Conservation (phyloP, 2,113 vertebrate species). For the Lathamus discolor region DNA sequence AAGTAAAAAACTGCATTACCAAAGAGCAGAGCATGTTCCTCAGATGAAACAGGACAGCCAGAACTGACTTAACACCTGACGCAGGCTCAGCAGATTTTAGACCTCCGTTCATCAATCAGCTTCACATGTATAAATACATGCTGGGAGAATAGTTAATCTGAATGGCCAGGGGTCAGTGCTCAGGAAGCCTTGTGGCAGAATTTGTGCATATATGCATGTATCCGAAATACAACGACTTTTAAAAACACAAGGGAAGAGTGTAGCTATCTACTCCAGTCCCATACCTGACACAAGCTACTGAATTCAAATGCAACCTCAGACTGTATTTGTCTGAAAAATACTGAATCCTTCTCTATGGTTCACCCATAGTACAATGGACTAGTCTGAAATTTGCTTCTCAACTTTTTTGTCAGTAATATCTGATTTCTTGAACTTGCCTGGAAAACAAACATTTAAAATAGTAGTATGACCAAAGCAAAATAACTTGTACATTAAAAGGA, state of each 20-base stretch:
- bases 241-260: neutral
- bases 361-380: neutral
- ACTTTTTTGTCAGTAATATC: neutral
- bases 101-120: neutral
- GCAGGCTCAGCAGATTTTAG: neutral
- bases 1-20: neutral
- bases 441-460: neutral
- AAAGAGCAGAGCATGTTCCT: neutral
- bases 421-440: neutral
- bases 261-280: too few species aligned
- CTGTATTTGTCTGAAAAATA: neutral
- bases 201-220: rapidly evolving
- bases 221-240: neutral
- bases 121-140: neutral
- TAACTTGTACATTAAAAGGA: neutral
- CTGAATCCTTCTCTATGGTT: neutral
- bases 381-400: neutral
- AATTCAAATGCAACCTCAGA: neutral
- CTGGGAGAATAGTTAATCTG: neutral
- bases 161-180: neutral
- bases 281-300: neutral
- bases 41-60: neutral
- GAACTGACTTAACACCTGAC: neutral
- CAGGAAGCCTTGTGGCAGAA: neutral
- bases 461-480: neutral